Evolutionary conservation across 2,113 vertebrate genomes (phyloP).

Genomic region (Pomatostomus ruficeps): DNA sequence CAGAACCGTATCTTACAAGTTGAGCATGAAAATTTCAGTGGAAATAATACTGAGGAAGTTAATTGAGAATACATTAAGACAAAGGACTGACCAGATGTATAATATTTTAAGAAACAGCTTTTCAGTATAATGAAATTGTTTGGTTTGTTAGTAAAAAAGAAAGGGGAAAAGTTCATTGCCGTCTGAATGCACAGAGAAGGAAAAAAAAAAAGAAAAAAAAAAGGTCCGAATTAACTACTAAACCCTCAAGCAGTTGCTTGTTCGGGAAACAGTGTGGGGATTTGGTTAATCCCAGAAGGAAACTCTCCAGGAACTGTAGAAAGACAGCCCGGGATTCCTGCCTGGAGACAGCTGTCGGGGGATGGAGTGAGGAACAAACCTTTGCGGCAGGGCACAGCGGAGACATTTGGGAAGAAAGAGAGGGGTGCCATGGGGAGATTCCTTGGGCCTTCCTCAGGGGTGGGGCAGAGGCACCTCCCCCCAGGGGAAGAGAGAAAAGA

Average conservation of each 20-base stretch:
- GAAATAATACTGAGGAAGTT: not conserved
- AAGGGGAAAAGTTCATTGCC: not conserved
- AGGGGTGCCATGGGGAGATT: not conserved
- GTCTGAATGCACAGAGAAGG: not conserved
- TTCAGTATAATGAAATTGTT: not conserved
- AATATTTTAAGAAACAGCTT: not conserved
- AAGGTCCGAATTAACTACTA: not conserved
- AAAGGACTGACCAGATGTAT: not conserved
- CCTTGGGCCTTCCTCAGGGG: not conserved
- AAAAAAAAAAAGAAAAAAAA: too few species aligned
- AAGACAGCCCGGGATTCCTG: not conserved
- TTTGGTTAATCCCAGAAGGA: constrained; percentile 8
- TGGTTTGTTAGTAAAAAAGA: fast-evolving
- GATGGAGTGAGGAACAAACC: not conserved
- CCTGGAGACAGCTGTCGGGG: not conserved
- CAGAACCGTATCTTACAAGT: not conserved
- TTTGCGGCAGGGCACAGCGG: not conserved
- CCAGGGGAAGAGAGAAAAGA: not conserved
- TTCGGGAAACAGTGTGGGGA: not conserved
- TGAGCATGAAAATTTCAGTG: not conserved
- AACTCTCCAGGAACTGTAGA: not conserved
- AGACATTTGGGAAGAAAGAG: not conserved
- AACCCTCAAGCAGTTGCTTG: not conserved
- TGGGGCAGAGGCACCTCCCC: not conserved
- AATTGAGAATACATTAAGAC: not conserved